Percentiles rank a stretch among this genome's conserved stretches.
Evolutionary conservation across 2,797 vertebrate genomes (phyloP).

Genomic region (Uromys caudimaculatus): DNA sequence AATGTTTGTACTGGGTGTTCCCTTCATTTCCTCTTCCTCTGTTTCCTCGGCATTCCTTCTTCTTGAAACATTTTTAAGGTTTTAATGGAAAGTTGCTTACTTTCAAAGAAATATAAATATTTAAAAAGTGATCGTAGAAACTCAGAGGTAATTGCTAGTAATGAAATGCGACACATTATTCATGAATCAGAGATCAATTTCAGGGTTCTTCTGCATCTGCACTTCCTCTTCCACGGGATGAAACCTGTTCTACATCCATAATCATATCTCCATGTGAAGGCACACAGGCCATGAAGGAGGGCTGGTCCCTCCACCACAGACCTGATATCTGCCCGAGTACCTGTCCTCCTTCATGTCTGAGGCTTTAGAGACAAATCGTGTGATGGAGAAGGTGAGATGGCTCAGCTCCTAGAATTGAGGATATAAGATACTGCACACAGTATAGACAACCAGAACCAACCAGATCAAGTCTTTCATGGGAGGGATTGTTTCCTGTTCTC

Average conservation of each 20-base stretch:
- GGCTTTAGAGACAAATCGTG: not conserved
- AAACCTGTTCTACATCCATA: not conserved
- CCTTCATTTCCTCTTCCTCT: constrained; percentile 41
- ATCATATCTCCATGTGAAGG: not conserved
- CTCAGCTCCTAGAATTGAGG: constrained; percentile 23
- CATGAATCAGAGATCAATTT: not conserved
- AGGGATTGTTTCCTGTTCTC: not conserved
- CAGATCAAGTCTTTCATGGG: not conserved
- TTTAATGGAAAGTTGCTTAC: constrained; percentile 44
- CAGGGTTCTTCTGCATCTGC: not conserved
- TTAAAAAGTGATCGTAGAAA: constrained; percentile 32
- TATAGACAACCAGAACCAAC: not conserved
- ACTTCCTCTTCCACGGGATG: not conserved
- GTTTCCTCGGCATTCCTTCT: constrained; percentile 19
- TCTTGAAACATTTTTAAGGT: constrained; percentile 37
- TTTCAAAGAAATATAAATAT: constrained; percentile 21
- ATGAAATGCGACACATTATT: constrained; percentile 1
- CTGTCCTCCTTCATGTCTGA: constrained; percentile 20
- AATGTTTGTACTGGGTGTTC: constrained; percentile 50
- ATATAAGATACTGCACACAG: not conserved
- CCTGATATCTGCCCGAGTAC: not conserved
- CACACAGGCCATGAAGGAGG: not conserved
- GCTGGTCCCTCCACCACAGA: not conserved
- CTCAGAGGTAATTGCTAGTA: not conserved
- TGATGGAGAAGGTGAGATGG: not conserved